Evolutionary conservation across 2,888 invertebrate genomes (phyloP).

Genomic region (Cordilura impudica): DNA sequence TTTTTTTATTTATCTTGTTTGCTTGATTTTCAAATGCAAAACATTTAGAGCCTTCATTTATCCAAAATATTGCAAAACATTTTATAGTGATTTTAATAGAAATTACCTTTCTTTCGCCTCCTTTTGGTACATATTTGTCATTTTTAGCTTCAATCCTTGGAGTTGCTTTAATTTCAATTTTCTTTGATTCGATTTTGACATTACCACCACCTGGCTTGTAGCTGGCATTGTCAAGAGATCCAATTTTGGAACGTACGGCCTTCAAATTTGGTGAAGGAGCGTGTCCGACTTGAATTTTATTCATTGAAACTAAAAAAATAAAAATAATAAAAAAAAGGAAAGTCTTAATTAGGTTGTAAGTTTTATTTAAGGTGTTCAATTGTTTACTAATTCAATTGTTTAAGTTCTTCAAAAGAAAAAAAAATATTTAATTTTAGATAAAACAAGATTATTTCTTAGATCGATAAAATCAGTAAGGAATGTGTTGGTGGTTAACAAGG

Average conservation of each 20-base stretch:
- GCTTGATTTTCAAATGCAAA: too few species aligned
- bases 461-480: too few species aligned
- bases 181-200: conserved; percentile 91
- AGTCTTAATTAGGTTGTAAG: neutral
- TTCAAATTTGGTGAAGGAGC: conserved; percentile 95
- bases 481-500: too few species aligned
- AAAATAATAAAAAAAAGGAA: neutral
- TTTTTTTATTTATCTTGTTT: too few species aligned
- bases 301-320: conserved; percentile 87
- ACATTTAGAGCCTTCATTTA: too few species aligned
- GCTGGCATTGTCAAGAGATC: conserved; percentile 92
- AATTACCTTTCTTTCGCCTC: conserved; percentile 95
- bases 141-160: conserved; percentile 95
- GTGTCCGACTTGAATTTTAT: conserved; percentile 93
- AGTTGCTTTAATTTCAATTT: conserved; percentile 89
- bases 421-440: too few species aligned
- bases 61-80: too few species aligned
- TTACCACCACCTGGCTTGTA: conserved; percentile 94
- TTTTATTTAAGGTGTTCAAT: too few species aligned
- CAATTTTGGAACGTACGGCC: conserved; percentile 94
- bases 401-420: too few species aligned
- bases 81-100: too few species aligned
- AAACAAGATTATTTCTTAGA: too few species aligned
- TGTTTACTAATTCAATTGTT: too few species aligned
- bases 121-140: conserved; percentile 90